A percentile compares a stretch with the other conserved stretches of the same genome.
These are phyloP conservation scores for Euproctis similis DNA, from an alignment of 2,888 invertebrate genomes.

Conservation along the genomic window DNA sequence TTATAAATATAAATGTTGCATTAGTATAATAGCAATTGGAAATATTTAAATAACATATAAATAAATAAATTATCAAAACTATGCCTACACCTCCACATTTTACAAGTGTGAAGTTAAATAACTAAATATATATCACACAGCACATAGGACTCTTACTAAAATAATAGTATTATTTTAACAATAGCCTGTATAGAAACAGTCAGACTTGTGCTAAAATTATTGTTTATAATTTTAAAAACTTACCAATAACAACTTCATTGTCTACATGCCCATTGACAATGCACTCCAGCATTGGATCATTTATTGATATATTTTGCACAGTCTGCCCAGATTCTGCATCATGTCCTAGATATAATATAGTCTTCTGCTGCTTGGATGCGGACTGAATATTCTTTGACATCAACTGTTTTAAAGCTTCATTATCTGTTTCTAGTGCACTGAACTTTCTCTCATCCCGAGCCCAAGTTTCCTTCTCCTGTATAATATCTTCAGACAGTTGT, in stretches of 20 bases:
- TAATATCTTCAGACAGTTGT: slow-evolving; percentile 47
- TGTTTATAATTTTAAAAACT: too few species aligned
- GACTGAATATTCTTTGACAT: slow-evolving; percentile 57
- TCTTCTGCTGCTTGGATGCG: slow-evolving; percentile 49
- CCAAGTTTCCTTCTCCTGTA: slow-evolving; percentile 41
- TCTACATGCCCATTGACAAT: slow-evolving; percentile 26
- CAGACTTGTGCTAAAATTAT: neutral
- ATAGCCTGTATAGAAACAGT: neutral
- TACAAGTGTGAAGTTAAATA: too few species aligned
- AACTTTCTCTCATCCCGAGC: slow-evolving; percentile 37
- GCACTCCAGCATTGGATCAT: slow-evolving; percentile 47
- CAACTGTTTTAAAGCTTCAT: slow-evolving; percentile 54
- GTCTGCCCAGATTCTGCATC: slow-evolving; percentile 53
- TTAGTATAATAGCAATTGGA: too few species aligned
- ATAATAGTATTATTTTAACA: neutral
- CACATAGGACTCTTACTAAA: neutral
- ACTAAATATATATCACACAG: too few species aligned
- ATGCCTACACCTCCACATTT: too few species aligned
- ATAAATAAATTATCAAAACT: too few species aligned
- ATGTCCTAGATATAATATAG: slow-evolving; percentile 54
- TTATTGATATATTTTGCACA: slow-evolving; percentile 57
- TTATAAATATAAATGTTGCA: too few species aligned
- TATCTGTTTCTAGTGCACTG: slow-evolving; percentile 37
- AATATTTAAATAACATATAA: too few species aligned
- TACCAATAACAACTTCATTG: slow-evolving; percentile 39